Evolutionary conservation across 2,797 vertebrate genomes (phyloP).

Genomic region (Myotis daubentonii): DNA sequence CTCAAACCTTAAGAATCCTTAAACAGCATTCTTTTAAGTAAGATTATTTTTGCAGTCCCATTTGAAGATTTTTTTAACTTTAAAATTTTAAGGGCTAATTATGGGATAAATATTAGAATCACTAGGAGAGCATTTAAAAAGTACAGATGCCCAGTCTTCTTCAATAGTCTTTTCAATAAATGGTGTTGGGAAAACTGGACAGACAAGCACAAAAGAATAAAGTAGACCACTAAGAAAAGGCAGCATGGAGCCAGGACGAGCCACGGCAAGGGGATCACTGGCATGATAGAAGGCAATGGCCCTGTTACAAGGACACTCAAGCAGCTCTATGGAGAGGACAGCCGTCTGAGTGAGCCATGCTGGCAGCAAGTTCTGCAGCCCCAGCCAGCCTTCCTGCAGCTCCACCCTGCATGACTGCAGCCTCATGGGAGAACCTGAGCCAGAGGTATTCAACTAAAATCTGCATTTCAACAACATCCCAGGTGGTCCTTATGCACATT

Average conservation of each 20-base stretch:
- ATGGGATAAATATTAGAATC: background rate
- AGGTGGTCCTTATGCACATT: background rate
- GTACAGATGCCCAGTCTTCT: background rate
- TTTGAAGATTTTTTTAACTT: conserved; percentile 25
- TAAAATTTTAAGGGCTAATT: background rate
- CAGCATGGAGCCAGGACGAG: too few relatives aligned
- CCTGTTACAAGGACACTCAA: background rate
- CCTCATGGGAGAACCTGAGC: background rate
- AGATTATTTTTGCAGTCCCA: conserved; percentile 35
- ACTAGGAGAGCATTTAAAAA: background rate
- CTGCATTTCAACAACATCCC: background rate
- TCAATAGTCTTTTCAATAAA: background rate
- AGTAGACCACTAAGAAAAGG: background rate
- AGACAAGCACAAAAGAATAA: background rate
- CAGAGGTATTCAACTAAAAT: background rate
- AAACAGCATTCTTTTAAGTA: background rate
- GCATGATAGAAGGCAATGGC: background rate
- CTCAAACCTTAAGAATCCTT: background rate
- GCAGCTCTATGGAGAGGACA: background rate
- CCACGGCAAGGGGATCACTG: too few relatives aligned
- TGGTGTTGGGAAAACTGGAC: background rate
- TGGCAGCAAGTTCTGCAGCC: background rate
- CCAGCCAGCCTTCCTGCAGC: background rate
- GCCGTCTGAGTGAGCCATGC: background rate
- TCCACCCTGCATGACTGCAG: background rate